A percentile compares a stretch with the other conserved stretches of the same genome.
phyloP scores from a whole-genome alignment of 2,113 vertebrate species.

The Myotis lucifugus region DNA sequence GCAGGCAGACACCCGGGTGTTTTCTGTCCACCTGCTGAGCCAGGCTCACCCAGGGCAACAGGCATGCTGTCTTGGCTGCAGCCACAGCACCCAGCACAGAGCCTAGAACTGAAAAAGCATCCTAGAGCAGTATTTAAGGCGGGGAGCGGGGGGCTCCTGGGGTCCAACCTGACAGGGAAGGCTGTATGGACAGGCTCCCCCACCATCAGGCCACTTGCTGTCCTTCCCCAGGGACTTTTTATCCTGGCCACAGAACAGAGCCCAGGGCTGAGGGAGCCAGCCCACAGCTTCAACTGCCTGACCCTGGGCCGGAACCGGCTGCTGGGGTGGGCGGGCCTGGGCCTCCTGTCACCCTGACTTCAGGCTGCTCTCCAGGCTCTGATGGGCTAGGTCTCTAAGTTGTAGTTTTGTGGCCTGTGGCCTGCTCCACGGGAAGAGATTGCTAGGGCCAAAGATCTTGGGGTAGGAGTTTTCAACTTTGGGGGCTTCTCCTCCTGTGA shows the following conservation, averaged over 20 bases:
- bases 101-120: background rate
- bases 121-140: background rate
- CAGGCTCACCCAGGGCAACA: background rate
- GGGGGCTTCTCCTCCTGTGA: background rate
- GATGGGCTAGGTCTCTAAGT: background rate
- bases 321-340: background rate
- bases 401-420: background rate
- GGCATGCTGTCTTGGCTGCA: background rate
- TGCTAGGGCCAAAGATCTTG: background rate
- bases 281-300: background rate
- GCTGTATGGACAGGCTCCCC: background rate
- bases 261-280: background rate
- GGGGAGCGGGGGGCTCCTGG: background rate
- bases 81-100: background rate
- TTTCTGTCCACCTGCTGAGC: background rate
- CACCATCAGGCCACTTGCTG: background rate
- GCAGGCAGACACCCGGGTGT: background rate
- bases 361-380: background rate
- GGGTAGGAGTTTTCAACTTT: background rate
- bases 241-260: background rate
- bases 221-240: background rate
- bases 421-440: background rate
- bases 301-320: background rate
- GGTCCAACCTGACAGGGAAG: background rate
- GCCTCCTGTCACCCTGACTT: rapidly evolving